These are phyloP conservation scores for Andrena dorsata DNA, from an alignment of 2,888 invertebrate species.

Conservation along the genomic window DNA sequence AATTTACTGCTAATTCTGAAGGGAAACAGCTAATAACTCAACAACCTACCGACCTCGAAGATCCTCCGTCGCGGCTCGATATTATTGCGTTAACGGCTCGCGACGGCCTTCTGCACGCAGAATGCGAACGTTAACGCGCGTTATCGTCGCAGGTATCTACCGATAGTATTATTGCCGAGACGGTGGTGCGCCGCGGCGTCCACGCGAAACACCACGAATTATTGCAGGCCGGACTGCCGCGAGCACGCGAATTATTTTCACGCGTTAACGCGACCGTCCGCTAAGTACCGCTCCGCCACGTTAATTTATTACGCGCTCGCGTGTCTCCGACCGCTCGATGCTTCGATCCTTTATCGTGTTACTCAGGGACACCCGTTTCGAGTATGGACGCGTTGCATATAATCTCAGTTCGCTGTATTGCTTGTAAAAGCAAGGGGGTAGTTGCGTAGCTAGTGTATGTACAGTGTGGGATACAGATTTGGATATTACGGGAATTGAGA, in stretches of 20 bases:
- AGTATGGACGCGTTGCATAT: neutral
- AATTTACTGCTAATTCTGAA: constrained; percentile 77
- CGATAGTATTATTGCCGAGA: constrained; percentile 20
- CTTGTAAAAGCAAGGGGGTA: neutral
- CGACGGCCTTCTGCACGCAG: constrained; percentile 25
- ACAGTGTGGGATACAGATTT: neutral
- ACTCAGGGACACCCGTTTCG: neutral
- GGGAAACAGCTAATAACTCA: constrained; percentile 78
- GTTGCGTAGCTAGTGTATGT: neutral
- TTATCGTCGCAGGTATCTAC: constrained; percentile 38
- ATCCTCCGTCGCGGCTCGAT: constrained; percentile 49
- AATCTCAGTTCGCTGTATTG: neutral
- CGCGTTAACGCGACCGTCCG: constrained; percentile 27
- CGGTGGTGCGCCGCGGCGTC: neutral
- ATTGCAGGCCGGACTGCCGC: neutral
- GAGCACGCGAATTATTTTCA: constrained; percentile 29
- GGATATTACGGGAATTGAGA: no score
- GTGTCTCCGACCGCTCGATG: constrained; percentile 23
- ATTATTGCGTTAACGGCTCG: constrained; percentile 56
- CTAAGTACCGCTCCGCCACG: neutral
- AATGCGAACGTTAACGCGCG: constrained; percentile 51
- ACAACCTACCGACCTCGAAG: constrained; percentile 61
- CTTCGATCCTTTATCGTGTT: constrained; percentile 16
- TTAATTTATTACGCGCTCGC: constrained; percentile 44
- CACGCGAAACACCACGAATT: constrained; percentile 21